phyloP scores from a whole-genome alignment of 2,797 vertebrate species.

The Manis crassicaudata region DNA sequence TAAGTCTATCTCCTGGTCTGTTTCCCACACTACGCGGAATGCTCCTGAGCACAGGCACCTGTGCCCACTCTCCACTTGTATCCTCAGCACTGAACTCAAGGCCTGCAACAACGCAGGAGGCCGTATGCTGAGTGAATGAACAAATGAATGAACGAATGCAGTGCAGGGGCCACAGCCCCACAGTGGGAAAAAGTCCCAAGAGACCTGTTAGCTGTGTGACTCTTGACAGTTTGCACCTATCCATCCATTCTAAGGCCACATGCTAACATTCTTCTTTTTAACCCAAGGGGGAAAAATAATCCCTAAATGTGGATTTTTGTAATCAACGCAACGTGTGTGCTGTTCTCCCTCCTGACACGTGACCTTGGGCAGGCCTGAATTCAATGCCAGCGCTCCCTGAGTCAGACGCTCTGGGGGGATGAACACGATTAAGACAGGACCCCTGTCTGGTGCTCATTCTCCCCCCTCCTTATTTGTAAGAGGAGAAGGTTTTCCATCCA shows the following conservation, averaged over 20 bases:
- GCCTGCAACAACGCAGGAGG: neutral
- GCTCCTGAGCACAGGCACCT: neutral
- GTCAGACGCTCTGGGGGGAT: neutral
- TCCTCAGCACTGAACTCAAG: neutral
- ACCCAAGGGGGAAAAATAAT: neutral
- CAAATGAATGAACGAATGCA: neutral
- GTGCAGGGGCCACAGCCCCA: neutral
- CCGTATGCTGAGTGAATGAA: neutral
- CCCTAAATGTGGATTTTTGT: conserved; percentile 1
- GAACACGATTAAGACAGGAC: neutral
- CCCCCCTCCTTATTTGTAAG: conserved; percentile 38
- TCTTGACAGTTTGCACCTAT: neutral
- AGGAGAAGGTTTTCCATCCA: neutral
- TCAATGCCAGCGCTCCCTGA: conserved; percentile 7
- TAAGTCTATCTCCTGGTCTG: neutral
- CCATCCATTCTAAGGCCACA: neutral
- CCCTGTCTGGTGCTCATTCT: neutral
- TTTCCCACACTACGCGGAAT: neutral
- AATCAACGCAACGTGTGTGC: conserved; percentile 43
- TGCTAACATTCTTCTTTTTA: conserved; percentile 49
- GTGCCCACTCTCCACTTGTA: neutral
- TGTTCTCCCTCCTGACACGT: neutral
- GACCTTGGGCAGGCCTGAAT: conserved; percentile 26
- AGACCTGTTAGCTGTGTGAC: conserved; percentile 13
- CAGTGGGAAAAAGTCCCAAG: neutral